Percentiles rank a stretch among this genome's conserved stretches.
Evolutionary conservation across 2,113 vertebrate genomes (phyloP).

Genomic region (Puntigrus tetrazona): DNA sequence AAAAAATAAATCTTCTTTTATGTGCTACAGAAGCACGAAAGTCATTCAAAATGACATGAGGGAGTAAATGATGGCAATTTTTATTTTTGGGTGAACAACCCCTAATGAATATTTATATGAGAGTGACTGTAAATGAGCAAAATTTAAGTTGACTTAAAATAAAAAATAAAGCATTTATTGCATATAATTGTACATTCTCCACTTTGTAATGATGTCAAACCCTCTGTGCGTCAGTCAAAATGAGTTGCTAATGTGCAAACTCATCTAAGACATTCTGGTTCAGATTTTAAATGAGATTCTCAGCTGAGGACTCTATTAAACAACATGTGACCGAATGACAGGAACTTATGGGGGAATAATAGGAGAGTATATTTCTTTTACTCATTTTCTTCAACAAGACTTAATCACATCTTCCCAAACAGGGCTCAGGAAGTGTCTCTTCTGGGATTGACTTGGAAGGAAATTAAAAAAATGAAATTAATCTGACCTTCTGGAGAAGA

Average conservation of each 20-base stretch:
- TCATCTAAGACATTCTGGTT: slow-evolving; percentile 44
- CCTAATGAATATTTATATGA: no score
- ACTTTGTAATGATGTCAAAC: slow-evolving; percentile 55
- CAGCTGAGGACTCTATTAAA: slow-evolving; percentile 52
- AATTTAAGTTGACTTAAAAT: neutral
- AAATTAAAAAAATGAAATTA: slow-evolving; percentile 68
- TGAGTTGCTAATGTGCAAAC: slow-evolving; percentile 54
- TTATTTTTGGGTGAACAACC: no score
- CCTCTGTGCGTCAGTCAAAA: slow-evolving; percentile 52
- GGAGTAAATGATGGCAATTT: neutral
- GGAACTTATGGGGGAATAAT: slow-evolving; percentile 28
- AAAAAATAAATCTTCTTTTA: neutral
- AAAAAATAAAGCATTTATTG: neutral
- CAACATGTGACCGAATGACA: slow-evolving; percentile 41
- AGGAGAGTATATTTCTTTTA: slow-evolving; percentile 55
- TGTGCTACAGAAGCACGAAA: neutral
- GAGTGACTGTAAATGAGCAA: no score
- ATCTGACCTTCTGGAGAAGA: slow-evolving; percentile 70
- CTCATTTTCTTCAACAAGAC: slow-evolving; percentile 37
- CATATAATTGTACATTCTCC: neutral
- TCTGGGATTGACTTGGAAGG: slow-evolving; percentile 62
- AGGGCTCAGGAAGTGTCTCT: slow-evolving; percentile 57
- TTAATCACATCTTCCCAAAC: slow-evolving; percentile 69
- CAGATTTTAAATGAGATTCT: slow-evolving; percentile 38
- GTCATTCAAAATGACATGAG: neutral